Conservation (phyloP, 2,113 vertebrate genomes). For the Geothlypis trichas region DNA sequence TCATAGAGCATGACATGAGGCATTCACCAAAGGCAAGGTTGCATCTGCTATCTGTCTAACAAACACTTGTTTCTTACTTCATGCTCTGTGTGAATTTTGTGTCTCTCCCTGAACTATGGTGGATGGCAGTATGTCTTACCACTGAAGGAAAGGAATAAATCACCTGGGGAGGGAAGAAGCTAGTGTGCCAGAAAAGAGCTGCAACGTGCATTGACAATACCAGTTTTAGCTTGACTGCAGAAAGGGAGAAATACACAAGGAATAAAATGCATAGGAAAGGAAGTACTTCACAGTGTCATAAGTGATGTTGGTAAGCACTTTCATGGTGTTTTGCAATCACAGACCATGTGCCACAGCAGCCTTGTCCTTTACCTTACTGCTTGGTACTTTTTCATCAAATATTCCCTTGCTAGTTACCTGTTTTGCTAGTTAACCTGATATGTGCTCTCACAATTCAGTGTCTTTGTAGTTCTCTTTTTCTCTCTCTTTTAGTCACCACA, state of each 20-base stretch:
- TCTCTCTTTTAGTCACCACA: not conserved
- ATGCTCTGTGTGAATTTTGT: not conserved
- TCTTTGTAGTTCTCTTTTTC: not conserved
- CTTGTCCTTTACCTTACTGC: not conserved
- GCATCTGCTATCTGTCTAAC: not conserved
- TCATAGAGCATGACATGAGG: not conserved
- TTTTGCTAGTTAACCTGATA: not conserved
- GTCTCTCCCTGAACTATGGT: not conserved
- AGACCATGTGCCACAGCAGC: not conserved
- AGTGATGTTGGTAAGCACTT: not conserved
- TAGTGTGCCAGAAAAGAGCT: not conserved
- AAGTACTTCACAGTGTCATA: fast-evolving
- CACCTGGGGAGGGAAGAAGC: not conserved
- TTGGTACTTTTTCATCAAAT: not conserved
- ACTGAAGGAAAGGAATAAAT: not conserved
- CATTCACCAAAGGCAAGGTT: not conserved
- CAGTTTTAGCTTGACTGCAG: not conserved
- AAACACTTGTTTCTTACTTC: not conserved
- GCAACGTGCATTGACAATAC: not conserved
- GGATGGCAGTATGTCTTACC: not conserved
- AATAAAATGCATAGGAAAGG: not conserved
- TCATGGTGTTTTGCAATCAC: fast-evolving
- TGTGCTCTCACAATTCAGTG: not conserved
- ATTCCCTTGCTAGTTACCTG: not conserved
- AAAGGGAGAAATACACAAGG: not conserved